Evolutionary conservation across 2,888 invertebrate species (phyloP), one percentile per base, ranked within the genome.

Genomic region (Agriotes lineatus): DNA sequence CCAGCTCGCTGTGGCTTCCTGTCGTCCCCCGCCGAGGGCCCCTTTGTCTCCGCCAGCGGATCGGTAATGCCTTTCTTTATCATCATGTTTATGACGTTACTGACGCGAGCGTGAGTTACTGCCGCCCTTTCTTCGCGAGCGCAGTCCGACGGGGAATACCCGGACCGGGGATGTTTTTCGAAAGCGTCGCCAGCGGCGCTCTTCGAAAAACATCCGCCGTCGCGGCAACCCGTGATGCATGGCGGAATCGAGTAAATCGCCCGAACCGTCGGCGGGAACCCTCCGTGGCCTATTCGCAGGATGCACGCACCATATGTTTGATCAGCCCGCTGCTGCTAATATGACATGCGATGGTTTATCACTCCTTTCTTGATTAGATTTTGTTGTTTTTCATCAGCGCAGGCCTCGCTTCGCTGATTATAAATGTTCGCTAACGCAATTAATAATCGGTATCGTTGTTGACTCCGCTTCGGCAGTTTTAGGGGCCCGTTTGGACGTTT

Each of bases 301-400:
- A 81, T 79, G 72, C 78, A 82, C 82, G 82, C 81, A 78, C 81
- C 81, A 83, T 82, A 81, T 80, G 79, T 76, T 78, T 77, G 80
- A 82, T 81, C 79, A 75, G 79, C 77, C 77, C 74, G 70, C 67
- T 71, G 74, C 76, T 72, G 74, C 76, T 80, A 81, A 81, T 82
- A 79, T 79, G 80, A 80, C 80, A 79, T 77, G 78, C 78, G 79
- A 81, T 79, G 80, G 80, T 82, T 81, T 80, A 80, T 81, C 78
- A 76, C 75, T 65, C 67, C 63, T 67, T 69, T 68, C 66, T 69
- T 70, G 73, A 73, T 73, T 73, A 70, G 67, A 73, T 73, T 73
- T 67, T 72, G 73, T 73, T 73, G 71, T 73, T 70, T 66, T 70
- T 70, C 66, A 66, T 70, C 66, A 61, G 52, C 16, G 69, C 60